These are phyloP conservation scores for Pherbina coryleti DNA, from an alignment of 2,888 invertebrate species.

Conservation along the genomic window DNA sequence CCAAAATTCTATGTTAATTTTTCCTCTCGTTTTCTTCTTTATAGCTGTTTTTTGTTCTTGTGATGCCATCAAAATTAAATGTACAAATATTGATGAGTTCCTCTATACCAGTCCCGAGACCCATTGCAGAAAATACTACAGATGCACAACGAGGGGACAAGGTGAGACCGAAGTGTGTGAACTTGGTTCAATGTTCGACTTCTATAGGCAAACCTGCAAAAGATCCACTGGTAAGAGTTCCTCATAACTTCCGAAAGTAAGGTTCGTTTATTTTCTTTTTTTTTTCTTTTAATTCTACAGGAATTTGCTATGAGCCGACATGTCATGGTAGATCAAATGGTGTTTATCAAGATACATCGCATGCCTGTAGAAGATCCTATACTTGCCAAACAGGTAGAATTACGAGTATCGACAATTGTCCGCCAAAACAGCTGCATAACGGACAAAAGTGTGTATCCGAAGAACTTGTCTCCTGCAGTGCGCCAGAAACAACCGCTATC, in stretches of 20 bases:
- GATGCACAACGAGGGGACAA: constrained; percentile 65
- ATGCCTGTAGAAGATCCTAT: constrained; percentile 72
- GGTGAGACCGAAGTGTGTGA: constrained; percentile 71
- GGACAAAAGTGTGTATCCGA: constrained; percentile 70
- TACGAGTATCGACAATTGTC: constrained; percentile 71
- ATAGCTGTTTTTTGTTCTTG: constrained; percentile 36
- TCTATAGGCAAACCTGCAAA: constrained; percentile 72
- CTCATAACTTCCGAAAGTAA: background rate
- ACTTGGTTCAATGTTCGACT: constrained; percentile 73
- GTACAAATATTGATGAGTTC: constrained; percentile 56
- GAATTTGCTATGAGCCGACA: constrained; percentile 74
- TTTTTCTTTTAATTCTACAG: constrained; percentile 52
- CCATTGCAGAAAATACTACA: constrained; percentile 74
- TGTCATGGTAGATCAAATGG: constrained; percentile 71
- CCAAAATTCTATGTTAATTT: too few species aligned
- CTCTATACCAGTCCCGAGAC: constrained; percentile 73
- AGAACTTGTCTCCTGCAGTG: constrained; percentile 70
- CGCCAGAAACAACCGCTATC: constrained; percentile 68
- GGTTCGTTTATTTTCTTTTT: background rate
- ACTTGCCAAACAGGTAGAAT: constrained; percentile 71
- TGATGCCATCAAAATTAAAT: constrained; percentile 52
- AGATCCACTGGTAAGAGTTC: constrained; percentile 67
- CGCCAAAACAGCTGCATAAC: constrained; percentile 71
- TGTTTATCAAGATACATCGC: constrained; percentile 73
- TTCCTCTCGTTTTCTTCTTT: too few species aligned